phyloP scores from a whole-genome alignment of 2,888 invertebrate genomes.

The Pseudococcus viburni region DNA sequence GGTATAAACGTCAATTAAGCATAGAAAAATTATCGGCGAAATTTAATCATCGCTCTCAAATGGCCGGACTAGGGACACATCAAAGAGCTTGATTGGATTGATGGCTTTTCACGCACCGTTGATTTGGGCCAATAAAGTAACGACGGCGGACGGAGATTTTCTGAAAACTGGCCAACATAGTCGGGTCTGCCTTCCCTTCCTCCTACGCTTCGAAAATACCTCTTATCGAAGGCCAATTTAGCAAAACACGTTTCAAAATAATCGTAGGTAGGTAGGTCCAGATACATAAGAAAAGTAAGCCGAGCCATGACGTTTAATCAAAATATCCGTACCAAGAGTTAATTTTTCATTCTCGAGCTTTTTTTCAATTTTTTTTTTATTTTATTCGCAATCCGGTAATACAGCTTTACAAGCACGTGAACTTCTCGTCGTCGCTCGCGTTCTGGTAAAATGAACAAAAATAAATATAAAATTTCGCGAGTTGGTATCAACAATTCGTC shows the following conservation, averaged over 20 bases:
- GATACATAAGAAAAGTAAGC: too few relatives aligned
- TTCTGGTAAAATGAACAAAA: slow-evolving; percentile 6
- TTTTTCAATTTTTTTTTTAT: background rate
- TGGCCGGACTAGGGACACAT: background rate
- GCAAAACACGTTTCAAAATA: background rate
- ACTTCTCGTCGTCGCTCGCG: slow-evolving; percentile 17
- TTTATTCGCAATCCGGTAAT: slow-evolving; percentile 34
- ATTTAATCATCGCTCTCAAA: slow-evolving; percentile 22
- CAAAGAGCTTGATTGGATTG: slow-evolving; percentile 5
- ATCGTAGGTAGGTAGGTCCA: background rate
- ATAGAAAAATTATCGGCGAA: background rate
- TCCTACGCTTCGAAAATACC: background rate
- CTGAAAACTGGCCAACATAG: slow-evolving; percentile 4
- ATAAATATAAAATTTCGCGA: background rate
- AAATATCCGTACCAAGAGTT: background rate
- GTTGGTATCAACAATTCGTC: background rate
- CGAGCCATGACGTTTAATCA: background rate
- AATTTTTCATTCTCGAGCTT: background rate
- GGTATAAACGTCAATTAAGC: too few relatives aligned
- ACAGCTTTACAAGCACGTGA: slow-evolving; percentile 32
- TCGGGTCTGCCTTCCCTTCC: background rate
- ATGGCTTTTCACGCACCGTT: background rate
- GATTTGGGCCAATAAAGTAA: background rate
- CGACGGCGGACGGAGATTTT: background rate
- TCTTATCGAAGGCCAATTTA: background rate